A percentile compares a stretch with the other conserved stretches of the same genome.
phyloP scores from a whole-genome alignment of 1,140 invertebrate genomes.

The Hypothenemus hampei region DNA sequence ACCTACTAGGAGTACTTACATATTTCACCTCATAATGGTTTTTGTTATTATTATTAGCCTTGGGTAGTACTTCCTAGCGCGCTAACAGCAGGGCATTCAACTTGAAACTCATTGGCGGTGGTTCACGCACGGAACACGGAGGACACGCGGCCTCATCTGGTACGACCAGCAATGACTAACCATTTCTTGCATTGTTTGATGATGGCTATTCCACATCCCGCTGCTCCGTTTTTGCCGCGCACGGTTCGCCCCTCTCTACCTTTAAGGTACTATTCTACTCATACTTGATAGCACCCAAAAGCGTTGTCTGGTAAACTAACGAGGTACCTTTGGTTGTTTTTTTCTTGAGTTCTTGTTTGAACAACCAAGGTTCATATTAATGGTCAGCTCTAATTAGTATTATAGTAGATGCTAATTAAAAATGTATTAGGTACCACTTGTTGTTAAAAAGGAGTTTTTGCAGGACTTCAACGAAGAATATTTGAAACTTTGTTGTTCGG shows the following conservation, averaged over 20 bases:
- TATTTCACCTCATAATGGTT: constrained; percentile 26
- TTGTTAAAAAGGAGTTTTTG: no score
- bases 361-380: no score
- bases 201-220: constrained; percentile 20
- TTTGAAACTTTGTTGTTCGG: no score
- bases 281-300: constrained; percentile 9
- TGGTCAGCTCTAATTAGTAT: no score
- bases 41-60: constrained; percentile 28
- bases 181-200: constrained; percentile 25
- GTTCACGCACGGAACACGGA: constrained; percentile 32
- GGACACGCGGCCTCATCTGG: constrained; percentile 18
- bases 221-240: constrained; percentile 17
- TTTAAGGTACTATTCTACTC: constrained; percentile 5
- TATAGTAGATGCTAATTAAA: no score
- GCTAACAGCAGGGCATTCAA: constrained; percentile 33
- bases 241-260: constrained; percentile 4
- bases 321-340: not conserved
- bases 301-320: no score
- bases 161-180: constrained; percentile 23
- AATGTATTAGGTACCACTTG: no score
- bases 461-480: no score
- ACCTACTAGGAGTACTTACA: constrained; percentile 18
- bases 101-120: constrained; percentile 29
- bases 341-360: no score
- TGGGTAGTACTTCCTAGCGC: constrained; percentile 25